Percentiles rank a stretch among this genome's conserved stretches.
Conservation (phyloP, 2,797 vertebrate species). For the Nyctibius grandis region DNA sequence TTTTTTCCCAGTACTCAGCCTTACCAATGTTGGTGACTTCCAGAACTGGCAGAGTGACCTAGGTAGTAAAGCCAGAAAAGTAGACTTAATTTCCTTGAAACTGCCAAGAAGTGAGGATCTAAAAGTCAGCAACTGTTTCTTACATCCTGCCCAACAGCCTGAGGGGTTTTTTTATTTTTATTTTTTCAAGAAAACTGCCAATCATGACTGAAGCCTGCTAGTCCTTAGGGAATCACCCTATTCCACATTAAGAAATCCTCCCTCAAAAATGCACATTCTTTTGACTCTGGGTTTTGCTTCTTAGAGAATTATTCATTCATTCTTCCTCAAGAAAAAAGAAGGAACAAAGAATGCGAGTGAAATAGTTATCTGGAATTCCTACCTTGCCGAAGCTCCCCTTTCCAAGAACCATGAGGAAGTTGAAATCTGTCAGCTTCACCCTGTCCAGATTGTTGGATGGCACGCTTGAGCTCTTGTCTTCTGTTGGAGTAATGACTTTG, state of each 20-base stretch:
- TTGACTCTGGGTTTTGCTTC: neutral
- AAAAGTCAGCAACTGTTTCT: neutral
- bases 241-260: neutral
- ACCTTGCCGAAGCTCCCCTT: conserved; percentile 99
- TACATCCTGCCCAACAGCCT: neutral
- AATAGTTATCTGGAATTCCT: conserved; percentile 3
- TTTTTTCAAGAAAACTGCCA: neutral
- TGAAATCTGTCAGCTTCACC: conserved; percentile 91
- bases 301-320: neutral
- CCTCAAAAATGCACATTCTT: neutral
- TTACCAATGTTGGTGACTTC: neutral
- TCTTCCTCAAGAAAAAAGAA: neutral
- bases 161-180: neutral
- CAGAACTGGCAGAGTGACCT: neutral
- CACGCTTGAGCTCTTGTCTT: conserved; percentile 84
- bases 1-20: neutral
- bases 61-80: neutral
- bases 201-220: neutral
- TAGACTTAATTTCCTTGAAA: neutral
- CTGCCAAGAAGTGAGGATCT: neutral
- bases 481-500: conserved; percentile 89
- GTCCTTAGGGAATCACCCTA: neutral
- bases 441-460: conserved; percentile 90
- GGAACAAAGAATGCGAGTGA: fast-evolving
- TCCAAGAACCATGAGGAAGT: conserved; percentile 94